Conservation (phyloP, 2,113 vertebrate species). For the Bettongia penicillata region DNA sequence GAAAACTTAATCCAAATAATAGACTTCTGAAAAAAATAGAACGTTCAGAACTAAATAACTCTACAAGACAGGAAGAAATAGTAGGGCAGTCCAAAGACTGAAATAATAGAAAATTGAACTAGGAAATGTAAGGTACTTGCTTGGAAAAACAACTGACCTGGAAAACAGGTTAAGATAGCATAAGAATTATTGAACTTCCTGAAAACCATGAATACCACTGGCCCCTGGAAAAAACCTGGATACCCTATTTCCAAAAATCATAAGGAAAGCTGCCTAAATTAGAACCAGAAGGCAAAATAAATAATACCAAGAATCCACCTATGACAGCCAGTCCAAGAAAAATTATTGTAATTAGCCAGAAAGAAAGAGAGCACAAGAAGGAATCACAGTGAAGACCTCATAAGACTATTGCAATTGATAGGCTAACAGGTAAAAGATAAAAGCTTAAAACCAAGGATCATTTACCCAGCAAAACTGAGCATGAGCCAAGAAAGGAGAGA, state of each 20-base stretch:
- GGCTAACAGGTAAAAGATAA: neutral
- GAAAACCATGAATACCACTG: neutral
- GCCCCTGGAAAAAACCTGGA: neutral
- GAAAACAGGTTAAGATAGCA: neutral
- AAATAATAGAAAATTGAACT: neutral
- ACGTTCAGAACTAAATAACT: neutral
- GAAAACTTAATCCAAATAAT: neutral
- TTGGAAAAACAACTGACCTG: neutral
- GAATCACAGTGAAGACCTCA: neutral
- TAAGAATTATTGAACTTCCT: neutral
- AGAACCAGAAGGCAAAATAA: neutral
- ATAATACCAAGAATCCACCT: neutral
- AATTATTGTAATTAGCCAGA: neutral
- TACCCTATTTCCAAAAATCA: neutral
- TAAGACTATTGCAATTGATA: neutral
- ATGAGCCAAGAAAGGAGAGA: neutral
- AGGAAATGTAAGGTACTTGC: neutral
- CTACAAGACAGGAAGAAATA: neutral
- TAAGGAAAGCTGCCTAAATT: neutral
- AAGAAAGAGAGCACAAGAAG: neutral
- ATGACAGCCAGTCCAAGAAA: neutral
- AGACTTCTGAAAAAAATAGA: neutral
- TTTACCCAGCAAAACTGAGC: neutral
- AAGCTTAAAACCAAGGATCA: neutral
- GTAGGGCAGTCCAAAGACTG: neutral